A percentile compares a stretch with the other conserved stretches of the same genome.
These are phyloP conservation scores for Xanthorhoe spadicearia DNA, from an alignment of 2,888 invertebrate species.

Conservation along the genomic window DNA sequence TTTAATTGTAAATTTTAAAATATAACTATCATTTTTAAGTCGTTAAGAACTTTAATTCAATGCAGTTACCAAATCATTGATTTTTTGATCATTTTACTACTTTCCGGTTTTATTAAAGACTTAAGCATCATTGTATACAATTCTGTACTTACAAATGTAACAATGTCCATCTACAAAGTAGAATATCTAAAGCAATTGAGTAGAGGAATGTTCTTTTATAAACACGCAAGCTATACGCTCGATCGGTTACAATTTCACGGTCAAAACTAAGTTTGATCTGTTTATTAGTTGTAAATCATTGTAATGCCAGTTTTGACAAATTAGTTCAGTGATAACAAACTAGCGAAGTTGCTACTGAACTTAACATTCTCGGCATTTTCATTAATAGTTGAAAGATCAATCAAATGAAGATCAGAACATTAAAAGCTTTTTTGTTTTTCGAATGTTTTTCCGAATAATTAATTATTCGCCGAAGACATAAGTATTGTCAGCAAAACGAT, in stretches of 20 bases:
- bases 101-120: background rate
- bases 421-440: background rate
- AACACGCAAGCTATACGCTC: slow-evolving; percentile 72
- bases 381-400: slow-evolving; percentile 7
- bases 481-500: slow-evolving; percentile 13
- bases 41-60: background rate
- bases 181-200: slow-evolving; percentile 2
- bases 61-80: background rate
- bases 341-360: slow-evolving; percentile 28
- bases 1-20: slow-evolving; percentile 19
- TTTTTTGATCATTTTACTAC: background rate
- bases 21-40: slow-evolving; percentile 4
- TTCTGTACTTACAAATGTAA: background rate
- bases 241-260: slow-evolving; percentile 76
- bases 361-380: slow-evolving; percentile 2
- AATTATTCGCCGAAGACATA: background rate
- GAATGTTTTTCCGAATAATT: background rate
- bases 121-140: background rate
- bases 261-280: slow-evolving; percentile 74
- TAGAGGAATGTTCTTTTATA: slow-evolving; percentile 51
- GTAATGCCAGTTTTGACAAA: slow-evolving; percentile 61
- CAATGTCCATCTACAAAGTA: background rate
- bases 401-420: background rate
- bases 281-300: slow-evolving; percentile 67
- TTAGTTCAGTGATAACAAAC: slow-evolving; percentile 66